These are phyloP conservation scores for Heteromurus nitidus DNA, from an alignment of 2,888 invertebrate genomes.

Conservation along the genomic window DNA sequence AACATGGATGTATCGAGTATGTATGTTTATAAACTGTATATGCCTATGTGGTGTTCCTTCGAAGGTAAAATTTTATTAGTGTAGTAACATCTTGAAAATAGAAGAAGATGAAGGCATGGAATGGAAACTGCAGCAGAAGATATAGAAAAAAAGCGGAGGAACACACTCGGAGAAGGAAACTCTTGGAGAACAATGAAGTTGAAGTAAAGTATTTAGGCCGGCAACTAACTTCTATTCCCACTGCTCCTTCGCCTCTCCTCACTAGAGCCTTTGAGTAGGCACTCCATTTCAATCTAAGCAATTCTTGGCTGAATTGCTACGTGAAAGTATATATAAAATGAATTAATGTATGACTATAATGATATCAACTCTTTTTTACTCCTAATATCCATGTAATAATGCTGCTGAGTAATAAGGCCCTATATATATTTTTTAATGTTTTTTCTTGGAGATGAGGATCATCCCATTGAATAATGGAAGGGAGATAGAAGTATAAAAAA, in stretches of 20 bases:
- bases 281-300: no score
- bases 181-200: neutral
- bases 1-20: neutral
- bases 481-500: slow-evolving; percentile 5
- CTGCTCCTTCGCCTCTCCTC: neutral
- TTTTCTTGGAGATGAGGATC: slow-evolving; percentile 16
- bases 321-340: slow-evolving; percentile 1
- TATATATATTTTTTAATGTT: slow-evolving; percentile 16
- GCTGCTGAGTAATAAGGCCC: slow-evolving; percentile 43
- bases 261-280: neutral
- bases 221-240: neutral
- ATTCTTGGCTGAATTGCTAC: no score
- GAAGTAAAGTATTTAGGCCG: neutral
- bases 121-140: neutral
- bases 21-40: neutral
- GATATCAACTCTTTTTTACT: slow-evolving; percentile 31
- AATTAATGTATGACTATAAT: slow-evolving; percentile 36
- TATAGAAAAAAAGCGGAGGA: neutral
- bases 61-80: slow-evolving; percentile 21
- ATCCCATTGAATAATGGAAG: slow-evolving; percentile 18
- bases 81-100: slow-evolving; percentile 25
- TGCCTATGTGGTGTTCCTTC: slow-evolving; percentile 5
- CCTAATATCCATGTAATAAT: slow-evolving; percentile 22
- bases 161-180: no score
- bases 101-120: slow-evolving; percentile 10